A percentile compares a stretch with the other conserved stretches of the same genome.
phyloP scores from a whole-genome alignment of 2,113 vertebrate genomes.

The Mesoclemmys tuberculata region DNA sequence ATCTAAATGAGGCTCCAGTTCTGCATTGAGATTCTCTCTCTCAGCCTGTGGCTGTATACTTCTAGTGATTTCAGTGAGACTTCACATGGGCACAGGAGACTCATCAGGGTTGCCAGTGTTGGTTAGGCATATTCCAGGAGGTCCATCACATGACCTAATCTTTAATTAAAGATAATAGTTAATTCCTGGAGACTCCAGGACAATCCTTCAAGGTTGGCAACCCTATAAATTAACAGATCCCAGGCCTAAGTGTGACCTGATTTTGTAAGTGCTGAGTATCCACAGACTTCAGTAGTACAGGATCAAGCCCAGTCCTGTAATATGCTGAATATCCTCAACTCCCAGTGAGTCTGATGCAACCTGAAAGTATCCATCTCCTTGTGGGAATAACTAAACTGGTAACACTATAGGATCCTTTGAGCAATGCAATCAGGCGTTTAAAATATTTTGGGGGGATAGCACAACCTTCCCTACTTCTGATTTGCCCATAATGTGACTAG shows the following conservation, averaged over 20 bases:
- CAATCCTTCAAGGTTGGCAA: no score
- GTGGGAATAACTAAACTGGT: neutral
- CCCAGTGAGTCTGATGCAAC: neutral
- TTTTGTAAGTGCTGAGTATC: no score
- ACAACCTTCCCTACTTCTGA: neutral
- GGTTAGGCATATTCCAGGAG: no score
- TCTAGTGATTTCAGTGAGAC: neutral
- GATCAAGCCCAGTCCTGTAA: neutral
- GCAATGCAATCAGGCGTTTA: neutral
- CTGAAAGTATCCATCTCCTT: neutral
- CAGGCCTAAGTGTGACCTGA: neutral
- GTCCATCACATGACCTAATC: no score
- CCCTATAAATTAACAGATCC: neutral
- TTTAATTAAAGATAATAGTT: no score
- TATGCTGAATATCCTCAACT: neutral
- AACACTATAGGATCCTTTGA: neutral
- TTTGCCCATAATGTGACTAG: neutral
- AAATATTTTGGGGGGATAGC: neutral
- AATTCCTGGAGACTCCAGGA: no score
- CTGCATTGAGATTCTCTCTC: neutral
- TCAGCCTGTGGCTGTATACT: no score
- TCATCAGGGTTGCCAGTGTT: no score
- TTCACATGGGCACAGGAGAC: neutral
- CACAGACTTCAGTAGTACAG: neutral
- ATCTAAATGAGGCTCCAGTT: neutral